Evolutionary conservation across 2,888 invertebrate species (phyloP).

Genomic region (Standfussiana lucernea): DNA sequence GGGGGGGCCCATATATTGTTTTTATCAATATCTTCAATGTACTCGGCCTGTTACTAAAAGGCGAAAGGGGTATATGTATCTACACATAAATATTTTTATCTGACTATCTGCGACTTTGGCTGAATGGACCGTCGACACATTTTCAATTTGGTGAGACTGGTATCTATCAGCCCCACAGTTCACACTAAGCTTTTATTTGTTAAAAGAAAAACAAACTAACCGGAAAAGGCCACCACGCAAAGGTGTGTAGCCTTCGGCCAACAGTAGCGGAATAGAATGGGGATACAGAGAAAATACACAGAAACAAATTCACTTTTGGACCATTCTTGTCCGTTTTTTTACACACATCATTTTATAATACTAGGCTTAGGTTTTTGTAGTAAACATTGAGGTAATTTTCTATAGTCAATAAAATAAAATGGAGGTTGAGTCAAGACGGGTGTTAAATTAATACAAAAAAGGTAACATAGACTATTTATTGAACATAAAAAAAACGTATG

Average conservation of each 20-base stretch:
- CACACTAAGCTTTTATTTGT: neutral
- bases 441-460: neutral
- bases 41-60: no score
- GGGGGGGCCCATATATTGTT: no score
- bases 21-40: no score
- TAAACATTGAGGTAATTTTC: neutral
- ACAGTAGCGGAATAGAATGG: neutral
- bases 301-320: neutral
- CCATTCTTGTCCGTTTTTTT: neutral
- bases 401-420: neutral
- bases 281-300: neutral
- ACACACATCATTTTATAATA: neutral
- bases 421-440: neutral
- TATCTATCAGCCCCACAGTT: neutral
- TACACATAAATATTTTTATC: neutral
- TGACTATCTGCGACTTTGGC: neutral
- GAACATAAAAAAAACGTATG: neutral
- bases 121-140: neutral
- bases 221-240: conserved; percentile 1
- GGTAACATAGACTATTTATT: neutral
- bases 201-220: neutral
- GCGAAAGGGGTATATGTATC: no score
- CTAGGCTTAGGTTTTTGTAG: neutral
- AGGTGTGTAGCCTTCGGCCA: neutral
- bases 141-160: neutral